A percentile compares a stretch with the other conserved stretches of the same genome.
phyloP scores from a whole-genome alignment of 2,797 vertebrate genomes.

The Pseudopleuronectes americanus region DNA sequence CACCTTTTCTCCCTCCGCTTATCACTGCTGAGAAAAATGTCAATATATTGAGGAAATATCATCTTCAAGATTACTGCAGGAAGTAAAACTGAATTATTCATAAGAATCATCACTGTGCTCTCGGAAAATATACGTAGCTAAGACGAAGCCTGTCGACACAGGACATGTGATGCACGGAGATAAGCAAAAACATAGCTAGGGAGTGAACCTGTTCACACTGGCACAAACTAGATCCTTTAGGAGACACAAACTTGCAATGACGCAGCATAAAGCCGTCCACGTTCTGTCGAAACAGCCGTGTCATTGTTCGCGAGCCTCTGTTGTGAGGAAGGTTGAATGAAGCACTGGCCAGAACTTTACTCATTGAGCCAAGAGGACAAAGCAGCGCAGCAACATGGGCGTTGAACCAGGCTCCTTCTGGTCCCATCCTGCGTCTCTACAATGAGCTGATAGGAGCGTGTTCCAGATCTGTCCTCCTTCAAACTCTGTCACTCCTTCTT shows the following conservation, averaged over 20 bases:
- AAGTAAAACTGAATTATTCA: slow-evolving; percentile 60
- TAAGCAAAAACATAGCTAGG: slow-evolving; percentile 1
- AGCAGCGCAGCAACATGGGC: slow-evolving; percentile 9
- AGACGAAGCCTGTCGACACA: slow-evolving; percentile 7
- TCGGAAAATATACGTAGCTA: slow-evolving; percentile 33
- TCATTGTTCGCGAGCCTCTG: slow-evolving; percentile 65
- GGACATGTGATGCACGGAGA: slow-evolving; percentile 22
- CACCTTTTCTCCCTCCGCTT: not conserved
- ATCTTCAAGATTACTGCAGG: slow-evolving; percentile 48
- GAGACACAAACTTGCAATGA: slow-evolving; percentile 44
- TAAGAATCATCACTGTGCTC: slow-evolving; percentile 33
- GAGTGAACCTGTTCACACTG: slow-evolving; percentile 2
- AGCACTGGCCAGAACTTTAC: slow-evolving; percentile 72
- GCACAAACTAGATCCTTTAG: slow-evolving; percentile 24
- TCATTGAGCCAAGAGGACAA: slow-evolving; percentile 65
- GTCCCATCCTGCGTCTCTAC: slow-evolving; percentile 48
- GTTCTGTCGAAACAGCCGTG: slow-evolving; percentile 31
- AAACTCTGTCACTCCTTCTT: slow-evolving; percentile 30
- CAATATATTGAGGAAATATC: slow-evolving; percentile 8
- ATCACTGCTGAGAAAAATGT: slow-evolving; percentile 4
- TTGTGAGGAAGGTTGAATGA: slow-evolving; percentile 52
- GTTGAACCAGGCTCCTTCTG: slow-evolving; percentile 60
- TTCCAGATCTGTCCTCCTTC: slow-evolving; percentile 51
- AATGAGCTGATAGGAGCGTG: slow-evolving; percentile 16
- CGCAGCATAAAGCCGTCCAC: slow-evolving; percentile 29